phyloP scores from a whole-genome alignment of 2,797 vertebrate genomes.

The Anguilla megastoma region DNA sequence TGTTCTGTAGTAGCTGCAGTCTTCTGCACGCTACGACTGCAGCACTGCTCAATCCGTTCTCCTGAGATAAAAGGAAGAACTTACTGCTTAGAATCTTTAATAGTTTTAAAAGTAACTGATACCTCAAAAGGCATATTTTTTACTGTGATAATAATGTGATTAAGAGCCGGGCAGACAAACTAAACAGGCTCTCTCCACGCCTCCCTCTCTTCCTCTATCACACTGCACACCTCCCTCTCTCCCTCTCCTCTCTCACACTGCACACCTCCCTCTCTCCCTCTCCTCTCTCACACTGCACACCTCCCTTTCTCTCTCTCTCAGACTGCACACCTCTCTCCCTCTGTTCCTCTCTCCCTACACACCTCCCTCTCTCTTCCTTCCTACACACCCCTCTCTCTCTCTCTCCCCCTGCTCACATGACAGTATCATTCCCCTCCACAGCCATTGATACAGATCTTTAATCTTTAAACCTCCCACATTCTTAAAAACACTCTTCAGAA shows the following conservation, averaged over 20 bases:
- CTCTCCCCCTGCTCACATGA: neutral
- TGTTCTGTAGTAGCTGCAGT: neutral
- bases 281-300: neutral
- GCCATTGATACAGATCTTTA: no score
- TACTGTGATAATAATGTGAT: neutral
- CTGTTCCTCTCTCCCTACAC: neutral
- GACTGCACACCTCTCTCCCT: constrained; percentile 9
- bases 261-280: neutral
- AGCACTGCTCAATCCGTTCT: neutral
- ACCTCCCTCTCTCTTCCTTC: neutral
- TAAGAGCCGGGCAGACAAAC: neutral
- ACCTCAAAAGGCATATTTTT: neutral
- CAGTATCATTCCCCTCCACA: neutral
- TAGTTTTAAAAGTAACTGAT: neutral
- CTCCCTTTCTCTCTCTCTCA: neutral
- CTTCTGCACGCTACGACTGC: neutral
- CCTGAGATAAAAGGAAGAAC: neutral
- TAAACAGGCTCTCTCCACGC: neutral
- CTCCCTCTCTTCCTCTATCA: neutral
- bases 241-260: constrained; percentile 16
- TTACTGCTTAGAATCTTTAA: neutral
- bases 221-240: constrained; percentile 42
- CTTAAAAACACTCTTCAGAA: neutral
- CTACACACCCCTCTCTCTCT: neutral
- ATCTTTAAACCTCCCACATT: neutral